Percentiles rank a stretch among this genome's conserved stretches.
Evolutionary conservation across 2,113 vertebrate species (phyloP).

Genomic region (Pipa parva): DNA sequence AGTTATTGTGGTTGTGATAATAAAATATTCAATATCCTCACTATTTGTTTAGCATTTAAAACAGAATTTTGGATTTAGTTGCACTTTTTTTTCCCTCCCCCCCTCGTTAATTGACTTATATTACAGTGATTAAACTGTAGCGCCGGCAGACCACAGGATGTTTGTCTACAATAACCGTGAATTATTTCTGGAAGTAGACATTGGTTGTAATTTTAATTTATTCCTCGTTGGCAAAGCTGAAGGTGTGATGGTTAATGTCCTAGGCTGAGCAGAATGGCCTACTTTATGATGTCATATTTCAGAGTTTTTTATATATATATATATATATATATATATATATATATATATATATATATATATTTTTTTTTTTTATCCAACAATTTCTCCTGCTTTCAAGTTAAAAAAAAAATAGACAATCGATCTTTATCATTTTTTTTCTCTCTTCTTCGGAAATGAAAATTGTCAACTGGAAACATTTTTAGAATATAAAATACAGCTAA

Average conservation of each 20-base stretch:
- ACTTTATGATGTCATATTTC: not conserved
- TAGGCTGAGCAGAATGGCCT: not conserved
- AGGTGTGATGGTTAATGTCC: not conserved
- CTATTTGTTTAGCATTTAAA: conserved; percentile 19
- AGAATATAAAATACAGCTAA: not conserved
- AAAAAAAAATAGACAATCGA: not conserved
- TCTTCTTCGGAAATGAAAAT: not conserved
- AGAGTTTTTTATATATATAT: too few species aligned
- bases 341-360: too few species aligned
- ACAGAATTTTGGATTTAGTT: not conserved
- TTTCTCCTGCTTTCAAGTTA: not conserved
- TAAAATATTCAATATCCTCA: conserved; percentile 35
- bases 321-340: too few species aligned
- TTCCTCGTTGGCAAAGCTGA: not conserved
- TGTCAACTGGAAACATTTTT: not conserved
- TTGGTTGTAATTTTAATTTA: conserved; percentile 1
- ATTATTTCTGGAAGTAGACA: not conserved
- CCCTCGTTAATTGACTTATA: conserved; percentile 29
- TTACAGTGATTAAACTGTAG: conserved; percentile 11
- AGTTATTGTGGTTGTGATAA: conserved; percentile 33
- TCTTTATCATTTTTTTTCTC: not conserved
- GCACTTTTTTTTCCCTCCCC: conserved; percentile 9
- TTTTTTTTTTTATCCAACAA: not conserved
- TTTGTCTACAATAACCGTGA: not conserved
- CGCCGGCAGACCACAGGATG: conserved; percentile 9